Percentiles rank a stretch among this genome's conserved stretches.
phyloP scores from a whole-genome alignment of 1,140 invertebrate genomes.

The Procambarus virginalis region DNA sequence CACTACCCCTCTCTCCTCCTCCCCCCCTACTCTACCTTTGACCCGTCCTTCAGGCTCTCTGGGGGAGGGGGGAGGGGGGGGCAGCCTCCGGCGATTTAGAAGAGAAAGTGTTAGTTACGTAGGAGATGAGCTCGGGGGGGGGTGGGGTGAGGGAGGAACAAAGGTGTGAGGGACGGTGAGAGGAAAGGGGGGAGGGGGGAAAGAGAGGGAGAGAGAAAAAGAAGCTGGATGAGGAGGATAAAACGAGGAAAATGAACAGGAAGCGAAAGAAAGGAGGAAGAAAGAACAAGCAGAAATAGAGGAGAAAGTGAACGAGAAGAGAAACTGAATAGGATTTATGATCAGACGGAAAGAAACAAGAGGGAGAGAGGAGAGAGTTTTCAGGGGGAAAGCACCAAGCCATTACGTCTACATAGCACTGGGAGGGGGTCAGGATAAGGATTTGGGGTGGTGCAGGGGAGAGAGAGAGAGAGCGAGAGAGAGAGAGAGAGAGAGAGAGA shows the following conservation, averaged over 20 bases:
- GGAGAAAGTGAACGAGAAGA: neutral
- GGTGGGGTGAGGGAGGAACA: neutral
- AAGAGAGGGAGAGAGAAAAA: neutral
- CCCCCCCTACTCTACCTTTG: neutral
- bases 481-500: too few species aligned
- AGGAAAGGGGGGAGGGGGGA: neutral
- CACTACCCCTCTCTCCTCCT: too few species aligned
- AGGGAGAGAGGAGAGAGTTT: too few species aligned
- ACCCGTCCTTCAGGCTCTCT: neutral
- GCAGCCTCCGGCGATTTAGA: too few species aligned
- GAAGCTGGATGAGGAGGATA: neutral
- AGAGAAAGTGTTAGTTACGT: neutral
- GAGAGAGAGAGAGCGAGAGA: too few species aligned
- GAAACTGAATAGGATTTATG: neutral
- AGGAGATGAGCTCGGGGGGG: neutral
- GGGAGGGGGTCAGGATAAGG: too few species aligned
- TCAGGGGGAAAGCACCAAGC: too few species aligned
- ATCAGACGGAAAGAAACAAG: too few species aligned
- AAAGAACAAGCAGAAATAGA: neutral
- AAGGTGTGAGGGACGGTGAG: neutral
- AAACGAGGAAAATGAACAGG: too few species aligned
- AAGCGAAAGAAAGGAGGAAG: neutral
- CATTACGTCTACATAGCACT: too few species aligned
- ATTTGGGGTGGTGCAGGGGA: too few species aligned
- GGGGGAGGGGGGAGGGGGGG: neutral